phyloP scores from a whole-genome alignment of 2,113 vertebrate genomes.

The Nothobranchius kuhntae region DNA sequence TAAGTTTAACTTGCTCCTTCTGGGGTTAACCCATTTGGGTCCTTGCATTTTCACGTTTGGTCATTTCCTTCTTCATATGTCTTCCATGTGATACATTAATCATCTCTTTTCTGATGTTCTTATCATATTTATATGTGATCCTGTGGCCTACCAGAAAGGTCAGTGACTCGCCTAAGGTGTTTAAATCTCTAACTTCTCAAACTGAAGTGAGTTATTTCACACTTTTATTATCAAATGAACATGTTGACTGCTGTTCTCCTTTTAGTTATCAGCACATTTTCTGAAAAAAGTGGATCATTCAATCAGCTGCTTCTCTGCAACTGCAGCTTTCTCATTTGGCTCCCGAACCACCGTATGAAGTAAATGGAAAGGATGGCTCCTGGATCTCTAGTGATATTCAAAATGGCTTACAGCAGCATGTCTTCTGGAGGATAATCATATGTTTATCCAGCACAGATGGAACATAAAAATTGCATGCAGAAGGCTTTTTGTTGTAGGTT shows the following conservation, averaged over 20 bases:
- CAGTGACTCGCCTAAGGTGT: too few species aligned
- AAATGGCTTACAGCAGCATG: conserved; percentile 18
- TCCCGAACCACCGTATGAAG: conserved; percentile 1
- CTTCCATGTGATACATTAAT: too few species aligned
- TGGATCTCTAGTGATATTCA: conserved; percentile 11
- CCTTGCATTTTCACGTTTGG: too few species aligned
- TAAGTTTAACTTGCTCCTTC: too few species aligned
- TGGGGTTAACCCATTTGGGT: too few species aligned
- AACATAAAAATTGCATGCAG: conserved; percentile 1
- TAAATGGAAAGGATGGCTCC: background rate
- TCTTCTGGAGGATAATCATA: conserved; percentile 11
- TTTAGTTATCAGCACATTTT: background rate
- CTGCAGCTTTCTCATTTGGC: background rate
- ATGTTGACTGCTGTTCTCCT: background rate
- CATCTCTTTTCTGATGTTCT: too few species aligned
- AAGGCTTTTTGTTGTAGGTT: background rate
- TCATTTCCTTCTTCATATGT: too few species aligned
- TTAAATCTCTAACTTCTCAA: too few species aligned
- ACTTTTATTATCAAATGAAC: background rate
- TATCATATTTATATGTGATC: too few species aligned
- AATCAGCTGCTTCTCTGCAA: background rate
- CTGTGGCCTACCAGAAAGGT: too few species aligned
- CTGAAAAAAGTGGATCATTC: background rate
- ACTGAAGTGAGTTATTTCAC: background rate
- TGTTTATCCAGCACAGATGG: conserved; percentile 6